Conservation (phyloP, 2,888 invertebrate genomes). For the Antitype chi region DNA sequence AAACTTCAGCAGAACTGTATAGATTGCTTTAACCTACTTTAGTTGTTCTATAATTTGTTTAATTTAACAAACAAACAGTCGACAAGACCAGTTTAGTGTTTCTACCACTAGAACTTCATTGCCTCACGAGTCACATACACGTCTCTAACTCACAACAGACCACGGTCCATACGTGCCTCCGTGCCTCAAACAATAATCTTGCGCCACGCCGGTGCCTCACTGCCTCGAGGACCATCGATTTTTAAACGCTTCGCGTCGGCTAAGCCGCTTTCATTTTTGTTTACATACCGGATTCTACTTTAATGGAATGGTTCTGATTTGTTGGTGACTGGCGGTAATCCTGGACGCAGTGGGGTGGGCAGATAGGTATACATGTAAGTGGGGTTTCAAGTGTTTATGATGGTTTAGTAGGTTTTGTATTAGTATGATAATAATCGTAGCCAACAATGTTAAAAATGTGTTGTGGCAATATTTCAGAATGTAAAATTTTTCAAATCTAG, state of each 20-base stretch:
- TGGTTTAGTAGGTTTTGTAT: not conserved
- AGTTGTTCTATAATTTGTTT: conserved; percentile 34
- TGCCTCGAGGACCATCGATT: conserved; percentile 53
- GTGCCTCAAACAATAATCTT: conserved; percentile 62
- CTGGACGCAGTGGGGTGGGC: not conserved
- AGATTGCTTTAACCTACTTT: conserved; percentile 36
- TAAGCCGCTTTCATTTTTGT: conserved; percentile 59
- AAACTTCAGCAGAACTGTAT: conserved; percentile 1
- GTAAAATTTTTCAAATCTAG: not conserved
- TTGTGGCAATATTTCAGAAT: not conserved
- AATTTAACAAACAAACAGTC: conserved; percentile 29
- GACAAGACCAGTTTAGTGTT: conserved; percentile 6
- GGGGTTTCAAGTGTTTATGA: not conserved
- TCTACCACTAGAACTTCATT: conserved; percentile 12
- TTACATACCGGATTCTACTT: conserved; percentile 55
- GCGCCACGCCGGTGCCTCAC: conserved; percentile 35
- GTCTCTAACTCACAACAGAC: conserved; percentile 37
- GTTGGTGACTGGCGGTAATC: conserved; percentile 42
- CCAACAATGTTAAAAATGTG: not conserved
- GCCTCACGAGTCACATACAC: conserved; percentile 46
- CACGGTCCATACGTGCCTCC: conserved; percentile 54
- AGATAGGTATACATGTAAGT: not conserved
- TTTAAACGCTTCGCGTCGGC: conserved; percentile 52
- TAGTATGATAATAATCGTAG: not conserved
- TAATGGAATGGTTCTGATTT: conserved; percentile 53